These are phyloP conservation scores for Sphyrna mokarran DNA, from an alignment of 2,113 vertebrate species.

Conservation along the genomic window DNA sequence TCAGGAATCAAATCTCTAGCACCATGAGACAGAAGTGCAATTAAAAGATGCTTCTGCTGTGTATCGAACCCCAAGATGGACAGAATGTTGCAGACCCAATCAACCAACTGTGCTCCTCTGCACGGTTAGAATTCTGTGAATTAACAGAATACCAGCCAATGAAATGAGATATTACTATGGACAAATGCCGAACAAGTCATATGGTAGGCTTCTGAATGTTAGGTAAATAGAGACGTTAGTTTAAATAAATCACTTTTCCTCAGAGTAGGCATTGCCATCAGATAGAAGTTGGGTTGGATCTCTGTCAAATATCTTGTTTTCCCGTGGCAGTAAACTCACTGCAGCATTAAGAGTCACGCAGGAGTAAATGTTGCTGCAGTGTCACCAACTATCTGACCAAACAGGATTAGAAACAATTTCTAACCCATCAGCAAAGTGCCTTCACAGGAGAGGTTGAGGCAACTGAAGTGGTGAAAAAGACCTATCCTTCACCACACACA, in stretches of 20 bases:
- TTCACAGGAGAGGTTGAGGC: neutral
- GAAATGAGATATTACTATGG: neutral
- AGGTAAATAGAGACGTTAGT: neutral
- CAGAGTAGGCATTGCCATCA: neutral
- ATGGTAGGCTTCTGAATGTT: neutral
- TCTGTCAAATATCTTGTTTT: neutral
- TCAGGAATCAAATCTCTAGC: too few species aligned
- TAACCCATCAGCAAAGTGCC: neutral
- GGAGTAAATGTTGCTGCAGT: neutral
- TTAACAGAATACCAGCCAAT: neutral
- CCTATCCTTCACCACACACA: neutral
- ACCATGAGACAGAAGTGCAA: neutral
- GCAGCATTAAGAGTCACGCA: neutral
- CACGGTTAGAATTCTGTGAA: too few species aligned
- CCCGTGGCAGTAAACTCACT: neutral
- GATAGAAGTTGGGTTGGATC: neutral
- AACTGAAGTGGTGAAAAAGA: neutral
- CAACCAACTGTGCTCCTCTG: too few species aligned
- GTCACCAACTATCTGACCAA: neutral
- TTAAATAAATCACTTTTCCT: neutral
- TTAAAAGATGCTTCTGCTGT: too few species aligned
- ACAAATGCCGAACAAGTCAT: neutral
- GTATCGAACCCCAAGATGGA: neutral
- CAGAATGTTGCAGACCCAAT: neutral
- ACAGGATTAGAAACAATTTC: neutral